Percentiles rank a stretch among this genome's conserved stretches.
Evolutionary conservation across 1,140 invertebrate species (phyloP).

Genomic region (Drosophila navojoa): DNA sequence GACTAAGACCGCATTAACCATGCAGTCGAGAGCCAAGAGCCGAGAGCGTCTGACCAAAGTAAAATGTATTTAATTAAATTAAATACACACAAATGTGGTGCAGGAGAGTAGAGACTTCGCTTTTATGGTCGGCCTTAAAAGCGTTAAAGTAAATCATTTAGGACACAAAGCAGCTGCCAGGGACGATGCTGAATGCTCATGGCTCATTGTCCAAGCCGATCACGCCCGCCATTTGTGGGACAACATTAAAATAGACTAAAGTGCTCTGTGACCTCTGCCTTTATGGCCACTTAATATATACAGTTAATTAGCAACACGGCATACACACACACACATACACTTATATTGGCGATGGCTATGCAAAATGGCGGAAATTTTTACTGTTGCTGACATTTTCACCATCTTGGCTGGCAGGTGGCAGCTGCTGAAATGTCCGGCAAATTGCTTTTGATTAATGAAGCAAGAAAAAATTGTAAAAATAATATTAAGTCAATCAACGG

Average conservation of each 20-base stretch:
- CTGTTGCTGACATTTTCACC: constrained; percentile 62
- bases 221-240: constrained; percentile 64
- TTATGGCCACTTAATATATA: constrained; percentile 81
- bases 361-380: constrained; percentile 73
- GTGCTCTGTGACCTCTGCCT: constrained; percentile 53
- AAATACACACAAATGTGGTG: constrained; percentile 56
- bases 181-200: constrained; percentile 31
- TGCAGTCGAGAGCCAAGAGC: constrained; percentile 47
- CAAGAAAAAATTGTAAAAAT: constrained; percentile 45
- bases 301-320: constrained; percentile 78
- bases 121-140: constrained; percentile 70
- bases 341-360: constrained; percentile 49
- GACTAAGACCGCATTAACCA: constrained; percentile 76
- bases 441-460: constrained; percentile 82
- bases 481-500: constrained; percentile 33
- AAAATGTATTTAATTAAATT: constrained; percentile 80
- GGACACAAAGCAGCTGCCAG: constrained; percentile 35
- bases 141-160: constrained; percentile 71
- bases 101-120: constrained; percentile 14
- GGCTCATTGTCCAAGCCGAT: constrained; percentile 52
- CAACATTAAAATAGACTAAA: constrained; percentile 79
- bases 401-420: constrained; percentile 64
- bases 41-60: constrained; percentile 33
- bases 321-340: constrained; percentile 40
- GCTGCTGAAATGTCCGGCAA: constrained; percentile 62